Evolutionary conservation across 2,888 invertebrate genomes (phyloP).

Genomic region (Proisotoma minuta): DNA sequence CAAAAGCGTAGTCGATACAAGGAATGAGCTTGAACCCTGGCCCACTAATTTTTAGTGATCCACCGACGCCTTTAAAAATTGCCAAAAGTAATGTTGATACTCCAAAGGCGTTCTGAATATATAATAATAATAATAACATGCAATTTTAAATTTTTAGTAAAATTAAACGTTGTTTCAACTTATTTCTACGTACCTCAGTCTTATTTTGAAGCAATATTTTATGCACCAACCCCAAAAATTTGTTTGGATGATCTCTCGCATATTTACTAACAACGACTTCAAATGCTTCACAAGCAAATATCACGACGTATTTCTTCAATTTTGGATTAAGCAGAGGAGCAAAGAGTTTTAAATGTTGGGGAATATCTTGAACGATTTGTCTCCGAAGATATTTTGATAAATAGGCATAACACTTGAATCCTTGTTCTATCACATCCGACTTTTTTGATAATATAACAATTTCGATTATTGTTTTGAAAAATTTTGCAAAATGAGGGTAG

Average conservation of each 20-base stretch:
- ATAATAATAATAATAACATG: slow-evolving; percentile 26
- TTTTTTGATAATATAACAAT: slow-evolving; percentile 66
- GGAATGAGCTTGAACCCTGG: slow-evolving; percentile 27
- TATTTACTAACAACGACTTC: slow-evolving; percentile 88
- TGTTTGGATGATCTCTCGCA: slow-evolving; percentile 61
- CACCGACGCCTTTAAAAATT: slow-evolving; percentile 74
- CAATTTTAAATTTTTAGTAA: background rate
- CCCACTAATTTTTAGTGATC: slow-evolving; percentile 49
- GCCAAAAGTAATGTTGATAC: slow-evolving; percentile 85
- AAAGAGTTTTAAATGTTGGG: slow-evolving; percentile 59
- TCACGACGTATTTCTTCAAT: slow-evolving; percentile 66
- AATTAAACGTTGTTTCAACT: background rate
- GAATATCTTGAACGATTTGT: slow-evolving; percentile 73
- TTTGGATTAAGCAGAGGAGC: slow-evolving; percentile 36
- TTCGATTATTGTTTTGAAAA: slow-evolving; percentile 68
- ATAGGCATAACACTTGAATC: slow-evolving; percentile 79
- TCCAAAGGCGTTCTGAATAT: slow-evolving; percentile 66
- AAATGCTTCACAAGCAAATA: slow-evolving; percentile 94
- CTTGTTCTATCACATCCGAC: slow-evolving; percentile 78
- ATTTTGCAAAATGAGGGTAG: slow-evolving; percentile 73
- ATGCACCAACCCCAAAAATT: slow-evolving; percentile 34
- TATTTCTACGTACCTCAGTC: slow-evolving; percentile 24
- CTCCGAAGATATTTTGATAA: slow-evolving; percentile 85
- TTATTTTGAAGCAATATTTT: slow-evolving; percentile 29
- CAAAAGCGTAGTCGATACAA: slow-evolving; percentile 12